Evolutionary conservation across 2,888 invertebrate species (phyloP), one percentile per base, ranked within the genome.

Genomic region (Lobophora halterata): DNA sequence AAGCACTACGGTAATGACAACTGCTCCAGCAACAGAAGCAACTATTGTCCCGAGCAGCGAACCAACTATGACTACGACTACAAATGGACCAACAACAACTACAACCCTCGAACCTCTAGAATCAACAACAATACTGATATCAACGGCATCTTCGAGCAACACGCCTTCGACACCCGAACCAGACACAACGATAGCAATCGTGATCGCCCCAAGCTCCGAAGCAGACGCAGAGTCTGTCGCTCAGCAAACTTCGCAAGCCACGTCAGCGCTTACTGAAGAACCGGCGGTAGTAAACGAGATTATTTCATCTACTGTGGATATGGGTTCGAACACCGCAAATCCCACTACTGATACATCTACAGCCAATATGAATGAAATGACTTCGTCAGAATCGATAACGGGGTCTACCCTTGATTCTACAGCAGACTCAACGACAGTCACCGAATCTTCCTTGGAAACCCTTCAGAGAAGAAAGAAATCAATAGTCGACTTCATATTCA

Each of bases 391-490:
- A 18, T 13, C 32, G 4, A 44, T 43, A 28, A 46, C 46, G 13
- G 44, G 35, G 3, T 38, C 46, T 8, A 34, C 41, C 29, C 37
- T 45, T 2, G 48, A 52, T 18, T 44, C 46, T 9, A 49, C 60
- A 5, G 33, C 50, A 4, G 62, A 51, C 36, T 30, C 61, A 2
- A 62, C 61, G 5, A 35, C 57, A 11, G 29, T 33, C 12, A 65
- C 50, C 31, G 65, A 58, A 26, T 61, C 76, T 2, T 57, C 61
- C 1, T 48, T 79, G 55, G 81, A 81, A 61, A 81, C 77, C 1
- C 64, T 81, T 1, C 61, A 77, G 44, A 61, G 86, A 31, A 68
- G 71, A 24, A 88, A 87, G 46, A 85, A 73, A 55, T 86, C 88
- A 1, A 65, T 83, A 12, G 76, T 79, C 3, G 82, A 86, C 54